These are phyloP conservation scores for Sebastes kiyomatsui DNA, from an alignment of 2,797 vertebrate species.

Conservation along the genomic window DNA sequence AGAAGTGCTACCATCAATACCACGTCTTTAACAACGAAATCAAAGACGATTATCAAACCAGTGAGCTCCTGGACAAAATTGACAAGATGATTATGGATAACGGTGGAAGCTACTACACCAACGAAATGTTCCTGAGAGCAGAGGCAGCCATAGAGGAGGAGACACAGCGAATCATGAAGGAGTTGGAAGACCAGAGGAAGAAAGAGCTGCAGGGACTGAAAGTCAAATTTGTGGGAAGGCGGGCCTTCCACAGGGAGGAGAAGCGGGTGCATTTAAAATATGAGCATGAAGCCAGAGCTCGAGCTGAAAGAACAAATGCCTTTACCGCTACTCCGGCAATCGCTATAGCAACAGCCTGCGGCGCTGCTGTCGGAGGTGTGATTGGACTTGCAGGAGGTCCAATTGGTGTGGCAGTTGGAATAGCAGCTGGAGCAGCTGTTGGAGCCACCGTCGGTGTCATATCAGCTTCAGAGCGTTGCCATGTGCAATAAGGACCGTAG, in stretches of 20 bases:
- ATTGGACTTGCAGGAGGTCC: conserved; percentile 47
- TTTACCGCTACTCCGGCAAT: conserved; percentile 20
- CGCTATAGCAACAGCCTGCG: conserved; percentile 8
- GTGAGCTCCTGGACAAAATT: conserved; percentile 54
- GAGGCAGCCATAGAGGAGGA: conserved; percentile 60
- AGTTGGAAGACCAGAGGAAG: conserved; percentile 22
- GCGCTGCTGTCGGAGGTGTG: conserved; percentile 46
- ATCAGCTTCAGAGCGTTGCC: conserved; percentile 29
- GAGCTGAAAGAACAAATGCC: conserved; percentile 46
- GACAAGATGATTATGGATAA: conserved; percentile 46
- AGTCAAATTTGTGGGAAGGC: neutral
- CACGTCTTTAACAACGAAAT: conserved; percentile 67
- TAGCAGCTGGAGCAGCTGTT: conserved; percentile 49
- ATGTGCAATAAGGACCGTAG: conserved; percentile 31
- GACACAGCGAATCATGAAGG: conserved; percentile 39
- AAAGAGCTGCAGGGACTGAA: conserved; percentile 36
- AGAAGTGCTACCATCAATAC: conserved; percentile 36
- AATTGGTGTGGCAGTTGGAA: conserved; percentile 33
- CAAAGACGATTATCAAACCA: conserved; percentile 48
- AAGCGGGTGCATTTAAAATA: conserved; percentile 29
- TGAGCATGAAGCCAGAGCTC: conserved; percentile 26
- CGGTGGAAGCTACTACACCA: conserved; percentile 46
- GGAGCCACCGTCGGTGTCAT: conserved; percentile 41
- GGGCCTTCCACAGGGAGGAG: conserved; percentile 2
- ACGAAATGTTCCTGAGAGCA: conserved; percentile 53